phyloP scores from a whole-genome alignment of 2,888 invertebrate genomes.

The Platerodrilus igneus region DNA sequence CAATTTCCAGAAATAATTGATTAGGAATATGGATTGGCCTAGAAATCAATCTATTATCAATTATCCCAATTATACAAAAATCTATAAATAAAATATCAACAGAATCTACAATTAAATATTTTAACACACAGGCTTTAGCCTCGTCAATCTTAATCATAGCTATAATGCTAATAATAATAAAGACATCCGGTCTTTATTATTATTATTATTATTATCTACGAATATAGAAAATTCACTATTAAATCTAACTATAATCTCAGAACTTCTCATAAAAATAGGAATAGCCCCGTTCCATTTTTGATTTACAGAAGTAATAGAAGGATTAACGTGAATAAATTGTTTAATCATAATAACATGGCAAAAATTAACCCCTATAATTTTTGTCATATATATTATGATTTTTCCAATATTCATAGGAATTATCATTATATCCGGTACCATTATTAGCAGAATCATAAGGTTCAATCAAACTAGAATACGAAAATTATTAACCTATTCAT shows the following conservation, averaged over 20 bases:
- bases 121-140: too few relatives aligned
- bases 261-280: slow-evolving; percentile 55
- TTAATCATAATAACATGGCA: slow-evolving; percentile 59
- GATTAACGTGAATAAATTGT: slow-evolving; percentile 54
- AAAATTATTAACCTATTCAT: slow-evolving; percentile 59
- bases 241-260: slow-evolving; percentile 34
- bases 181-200: too few relatives aligned
- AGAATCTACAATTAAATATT: too few relatives aligned
- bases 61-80: too few relatives aligned
- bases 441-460: slow-evolving; percentile 53
- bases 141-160: too few relatives aligned
- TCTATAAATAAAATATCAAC: too few relatives aligned
- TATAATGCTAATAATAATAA: too few relatives aligned
- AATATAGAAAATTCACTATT: too few relatives aligned
- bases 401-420: slow-evolving; percentile 42
- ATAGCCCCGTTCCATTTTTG: slow-evolving; percentile 57
- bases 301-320: slow-evolving; percentile 57
- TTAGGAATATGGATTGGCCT: too few relatives aligned
- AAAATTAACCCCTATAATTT: slow-evolving; percentile 60
- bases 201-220: too few relatives aligned
- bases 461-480: slow-evolving; percentile 46
- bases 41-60: too few relatives aligned
- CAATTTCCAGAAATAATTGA: too few relatives aligned
- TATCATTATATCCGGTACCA: slow-evolving; percentile 48
- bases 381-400: slow-evolving; percentile 48